A percentile compares a stretch with the other conserved stretches of the same genome.
These are phyloP conservation scores for Falco biarmicus DNA, from an alignment of 2,797 vertebrate species.

Conservation along the genomic window DNA sequence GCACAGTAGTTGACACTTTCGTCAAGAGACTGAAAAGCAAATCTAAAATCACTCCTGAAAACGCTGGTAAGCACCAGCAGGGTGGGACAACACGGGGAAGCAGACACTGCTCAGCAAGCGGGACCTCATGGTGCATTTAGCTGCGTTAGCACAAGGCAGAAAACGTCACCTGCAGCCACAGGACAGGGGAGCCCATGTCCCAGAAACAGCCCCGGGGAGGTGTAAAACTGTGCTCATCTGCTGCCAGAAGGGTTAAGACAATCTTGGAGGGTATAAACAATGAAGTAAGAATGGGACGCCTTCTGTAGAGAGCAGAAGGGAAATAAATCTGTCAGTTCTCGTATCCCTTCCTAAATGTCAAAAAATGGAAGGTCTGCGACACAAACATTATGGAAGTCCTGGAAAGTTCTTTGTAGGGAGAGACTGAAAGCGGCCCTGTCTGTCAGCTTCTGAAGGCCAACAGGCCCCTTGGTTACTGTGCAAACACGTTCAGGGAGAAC, in stretches of 20 bases:
- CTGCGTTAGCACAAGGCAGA: background rate
- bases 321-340: background rate
- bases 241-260: background rate
- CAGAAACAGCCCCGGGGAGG: background rate
- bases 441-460: background rate
- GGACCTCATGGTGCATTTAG: background rate
- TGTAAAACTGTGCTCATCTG: background rate
- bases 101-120: accelerated
- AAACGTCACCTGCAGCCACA: background rate
- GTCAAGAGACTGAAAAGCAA: background rate
- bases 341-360: background rate
- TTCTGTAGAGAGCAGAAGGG: background rate
- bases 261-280: background rate
- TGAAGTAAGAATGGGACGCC: background rate
- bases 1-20: accelerated
- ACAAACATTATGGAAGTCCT: background rate
- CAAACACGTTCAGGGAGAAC: background rate
- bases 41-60: background rate
- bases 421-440: background rate
- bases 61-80: background rate
- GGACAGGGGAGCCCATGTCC: background rate
- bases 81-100: background rate
- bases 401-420: background rate
- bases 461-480: background rate
- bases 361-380: background rate